Base-by-base conservation (phyloP, 1,140 invertebrate genomes). In the Ceratitis capitata region DNA sequence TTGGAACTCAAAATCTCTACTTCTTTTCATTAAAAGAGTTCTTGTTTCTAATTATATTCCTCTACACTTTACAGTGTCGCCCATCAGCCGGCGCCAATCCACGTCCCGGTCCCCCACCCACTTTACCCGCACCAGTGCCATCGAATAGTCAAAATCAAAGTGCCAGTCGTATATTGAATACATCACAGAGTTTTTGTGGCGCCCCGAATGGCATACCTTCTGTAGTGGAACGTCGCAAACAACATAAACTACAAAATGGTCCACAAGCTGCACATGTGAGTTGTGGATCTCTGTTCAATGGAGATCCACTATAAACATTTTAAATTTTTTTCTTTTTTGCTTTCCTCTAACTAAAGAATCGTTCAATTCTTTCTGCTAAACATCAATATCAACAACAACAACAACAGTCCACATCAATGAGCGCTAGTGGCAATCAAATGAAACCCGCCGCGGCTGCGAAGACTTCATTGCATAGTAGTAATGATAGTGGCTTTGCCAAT, bases 401-500 rank as follows among this genome's bases (percentile, higher is more conserved):
- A n/a, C n/a, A 61, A 35, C 85, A 85, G 85, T 82, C 82, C 61
- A 88, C 86, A 53, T 88, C 88, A 45, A 89, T 88, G 88, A 87
- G 85, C 51, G 86, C 84, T 84, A 78, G 53, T 74, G 49, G 58
- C 19, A 83, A 86, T 84, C 61, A 86, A 88, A 84, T 86, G 56
- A 90, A 91, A 84, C 86, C 88, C n/a, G 87, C 87, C 23, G 87
- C 88, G 16, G 94, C 94, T 45, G 94, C 94, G 78, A 95, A 95
- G 89, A 96, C 96, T 12, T 96, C 96, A 29, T 93, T 97, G 83
- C 96, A 98, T 91, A 97, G 96, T 90, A 97, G 96, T 89, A 98
- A 97, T 92, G 97, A 98, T 92, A 97, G 96, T 88, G 97, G 97
- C 35, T 97, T 98, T 90, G 97, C 96, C 88, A 98, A 97, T 89